Base-by-base conservation (phyloP, 1,140 invertebrate genomes). In the Charaxes varanes region DNA sequence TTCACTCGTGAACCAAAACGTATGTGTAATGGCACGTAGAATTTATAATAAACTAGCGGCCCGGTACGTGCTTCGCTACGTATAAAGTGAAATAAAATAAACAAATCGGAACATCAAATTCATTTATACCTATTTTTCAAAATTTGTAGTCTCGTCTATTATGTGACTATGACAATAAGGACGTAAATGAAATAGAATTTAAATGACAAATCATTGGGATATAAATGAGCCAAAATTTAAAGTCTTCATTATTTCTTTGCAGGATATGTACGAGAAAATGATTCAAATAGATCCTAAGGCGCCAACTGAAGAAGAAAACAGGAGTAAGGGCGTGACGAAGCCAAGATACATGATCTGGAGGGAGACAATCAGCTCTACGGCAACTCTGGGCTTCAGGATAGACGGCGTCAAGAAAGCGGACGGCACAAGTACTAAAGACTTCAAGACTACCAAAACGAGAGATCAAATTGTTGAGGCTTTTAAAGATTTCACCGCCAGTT, bases 181-280 rank as follows among this genome's bases (percentile, higher is more conserved):
- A n/a, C n/a, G n/a, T n/a, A n/a, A n/a, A n/a, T n/a, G n/a, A n/a
- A n/a, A n/a, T n/a, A n/a, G n/a, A n/a, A n/a, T n/a, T n/a, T n/a
- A n/a, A n/a, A n/a, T n/a, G n/a, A n/a, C n/a, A n/a, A n/a, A n/a
- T n/a, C n/a, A n/a, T n/a, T n/a, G n/a, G n/a, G n/a, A n/a, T n/a
- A n/a, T n/a, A n/a, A n/a, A n/a, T n/a, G n/a, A n/a, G 21, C 10
- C 22, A 16, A 1, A 17, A 18, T 7, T 17, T 46, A 19, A 36
- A 31, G 6, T 3, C 6, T 7, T 19, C 33, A 26, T 36, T 22
- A 21, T 30, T 21, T 43, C 11, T 35, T 85, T 87, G 17, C 63
- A 90, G 88, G 97, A 99, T 80, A 97, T 99, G 93, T 99, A 97
- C 78, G 94, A 98, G 53, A 98, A 99, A 86, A 99, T 99, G 97